Evolutionary conservation across 2,797 vertebrate genomes (phyloP), one percentile per base, ranked within the genome.

Genomic region (Hemibagrus guttatus): DNA sequence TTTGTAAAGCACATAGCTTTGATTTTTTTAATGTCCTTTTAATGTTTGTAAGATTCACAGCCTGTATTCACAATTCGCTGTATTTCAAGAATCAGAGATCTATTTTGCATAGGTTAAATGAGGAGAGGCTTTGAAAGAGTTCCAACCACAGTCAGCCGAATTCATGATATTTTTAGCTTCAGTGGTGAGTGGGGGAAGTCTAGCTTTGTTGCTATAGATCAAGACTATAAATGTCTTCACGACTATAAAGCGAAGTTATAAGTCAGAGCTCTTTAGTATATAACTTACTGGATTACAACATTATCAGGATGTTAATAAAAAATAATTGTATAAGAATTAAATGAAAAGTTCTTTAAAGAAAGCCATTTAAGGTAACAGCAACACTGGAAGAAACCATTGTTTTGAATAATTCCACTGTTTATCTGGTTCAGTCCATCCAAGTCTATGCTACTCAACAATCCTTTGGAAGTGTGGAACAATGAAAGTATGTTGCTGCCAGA

Each of bases 141-240:
- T 95, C 95, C 66, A 95, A 94, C 94, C 63, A 95, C 94, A 95
- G 94, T 96, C 95, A 95, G 95, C 95, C 95, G 92, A 92, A 95
- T 93, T 94, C 91, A 89, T 89, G 95, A 92, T 98, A 97, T 97
- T 97, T 97, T 96, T 98, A 97, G 96, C 95, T 93, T 94, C 83
- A 84, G 66, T 85, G 71, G 78, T 83, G 89, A 78, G 79, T 88
- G 75, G 83, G 76, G 84, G 85, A 87, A 72, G 83, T 89, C 83
- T 82, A 81, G 74, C 54, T 74, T 85, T 59, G 17, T 83, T 86
- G 87, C 81, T 81, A 86, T 80, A 66, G 61, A 87, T 86, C 86
- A 87, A 89, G 74, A 79, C 63, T 28, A 75, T 19, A 58, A 78
- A 31, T 78, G 52, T 78, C 75, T 56, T 58, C 8, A 59, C 52